Base-by-base conservation (phyloP, 2,113 vertebrate genomes). In the Ellobius talpinus region DNA sequence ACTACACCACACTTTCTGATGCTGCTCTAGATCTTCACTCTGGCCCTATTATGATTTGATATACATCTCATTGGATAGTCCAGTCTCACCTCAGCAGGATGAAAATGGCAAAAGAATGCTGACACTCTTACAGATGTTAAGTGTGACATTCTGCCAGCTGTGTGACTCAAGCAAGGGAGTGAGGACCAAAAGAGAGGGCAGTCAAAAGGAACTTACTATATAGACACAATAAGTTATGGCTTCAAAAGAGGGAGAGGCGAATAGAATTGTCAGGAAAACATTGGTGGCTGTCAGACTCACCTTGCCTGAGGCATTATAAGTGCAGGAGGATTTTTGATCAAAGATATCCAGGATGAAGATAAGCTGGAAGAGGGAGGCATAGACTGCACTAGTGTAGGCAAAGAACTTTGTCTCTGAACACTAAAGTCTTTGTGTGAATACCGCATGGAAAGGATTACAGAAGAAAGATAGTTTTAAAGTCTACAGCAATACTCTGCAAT, bases 391-490 rank as follows among this genome's bases (percentile, higher is more conserved):
- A 50, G 89, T 90, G n/a, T 94, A 47, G 68, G 65, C n/a, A 88
- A 89, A 95, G 82, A 89, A n/a, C 61, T 7, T 52, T 65, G 36
- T 88, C 33, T 89, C 91, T 94, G 95, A 89, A 94, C 92, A 91
- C 23, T 39, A 39, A 95, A 95, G 17, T 63, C 68, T 76, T 96
- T 94, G 36, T 96, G 42, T 89, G 94, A 91, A 97, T 78, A 73
- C 8, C 33, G 84, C 3, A 33, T 76, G 63, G 90, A 92, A 94
- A 85, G 26, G 70, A 92, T 97, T 94, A 82, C 8, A 96, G 55
- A 42, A 77, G 77, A 88, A 97, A 96, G 50, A 66, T 45, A 45
- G 31, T 79, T 13, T 91, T 63, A 47, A 0, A 39, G 72, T 85
- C 45, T n/a, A 52, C n/a, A 90, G 79, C 45, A 85, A n/a, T 33